Base-by-base conservation (phyloP, 2,888 invertebrate genomes). In the Allophyes oxyacanthae region DNA sequence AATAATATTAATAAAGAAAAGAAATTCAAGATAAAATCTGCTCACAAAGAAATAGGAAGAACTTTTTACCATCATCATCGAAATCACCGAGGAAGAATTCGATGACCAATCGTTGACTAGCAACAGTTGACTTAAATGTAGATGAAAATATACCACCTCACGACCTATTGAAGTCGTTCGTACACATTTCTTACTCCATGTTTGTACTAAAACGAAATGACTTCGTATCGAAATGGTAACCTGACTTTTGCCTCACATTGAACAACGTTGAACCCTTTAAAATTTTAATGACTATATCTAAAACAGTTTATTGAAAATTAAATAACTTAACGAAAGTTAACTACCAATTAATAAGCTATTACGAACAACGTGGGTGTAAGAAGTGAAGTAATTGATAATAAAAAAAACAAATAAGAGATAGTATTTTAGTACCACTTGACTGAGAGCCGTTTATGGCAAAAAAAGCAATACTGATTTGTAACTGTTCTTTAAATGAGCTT, bases 261-360 rank as follows among this genome's bases (percentile, higher is more conserved):
- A 36, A 28, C 25, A n/a, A 50, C 10, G 37, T 30, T 33, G 20
- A 5, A 10, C 40, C 48, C 28, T 26, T 51, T 69, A 70, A 64
- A 57, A 14, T 25, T 48, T 62, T 65, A 69, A 69, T 52, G 58
- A 32, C 44, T 34, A 53, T 13, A 51, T 65, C 37, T 49, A 32
- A 54, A 33, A 51, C 52, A 50, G 30, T 52, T 53, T 48, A 57
- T 48, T 44, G 37, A 43, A 56, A 60, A 14, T 42, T 52, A 54
- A 34, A 32, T 32, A 34, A 20, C 10, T 42, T 28, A 28, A 30
- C 13, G 30, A 41, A 54, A 59, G 15, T 41, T 56, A 52, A 57
- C 36, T 52, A 48, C 30, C 62, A 67, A 57, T 66, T 69, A 66
- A 67, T 54, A 62, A 54, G 40, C 56, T 32, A 72, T 62, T 45